phyloP scores from a whole-genome alignment of 2,888 invertebrate genomes.

The Harpalus rufipes region DNA sequence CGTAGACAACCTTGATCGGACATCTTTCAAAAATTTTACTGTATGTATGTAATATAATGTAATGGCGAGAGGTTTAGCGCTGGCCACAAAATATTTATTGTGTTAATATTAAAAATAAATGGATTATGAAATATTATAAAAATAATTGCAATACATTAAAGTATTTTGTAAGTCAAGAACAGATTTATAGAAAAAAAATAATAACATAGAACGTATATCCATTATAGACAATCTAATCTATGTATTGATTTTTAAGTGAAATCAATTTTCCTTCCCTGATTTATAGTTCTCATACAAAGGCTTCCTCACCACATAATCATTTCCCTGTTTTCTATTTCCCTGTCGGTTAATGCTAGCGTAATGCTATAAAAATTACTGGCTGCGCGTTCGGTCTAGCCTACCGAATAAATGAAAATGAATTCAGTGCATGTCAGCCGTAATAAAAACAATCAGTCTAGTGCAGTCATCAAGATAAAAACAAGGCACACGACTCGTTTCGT shows the following conservation, averaged over 20 bases:
- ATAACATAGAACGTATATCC: too few species aligned
- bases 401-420: slow-evolving; percentile 28
- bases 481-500: slow-evolving; percentile 47
- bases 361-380: not conserved
- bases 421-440: slow-evolving; percentile 28
- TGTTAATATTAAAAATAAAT: too few species aligned
- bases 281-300: not conserved
- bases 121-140: too few species aligned
- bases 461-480: slow-evolving; percentile 40
- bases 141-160: too few species aligned
- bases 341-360: not conserved
- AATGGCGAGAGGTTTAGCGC: too few species aligned
- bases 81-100: too few species aligned
- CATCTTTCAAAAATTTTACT: too few species aligned
- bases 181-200: too few species aligned
- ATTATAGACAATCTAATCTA: too few species aligned
- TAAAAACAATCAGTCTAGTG: slow-evolving; percentile 38
- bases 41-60: too few species aligned
- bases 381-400: not conserved
- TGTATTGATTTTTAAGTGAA: not conserved
- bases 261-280: not conserved
- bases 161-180: too few species aligned
- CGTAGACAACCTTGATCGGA: too few species aligned
- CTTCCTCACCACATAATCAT: not conserved
- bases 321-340: slow-evolving; percentile 4